Conservation (phyloP, 2,113 vertebrate species). For the Cichladusa arquata region DNA sequence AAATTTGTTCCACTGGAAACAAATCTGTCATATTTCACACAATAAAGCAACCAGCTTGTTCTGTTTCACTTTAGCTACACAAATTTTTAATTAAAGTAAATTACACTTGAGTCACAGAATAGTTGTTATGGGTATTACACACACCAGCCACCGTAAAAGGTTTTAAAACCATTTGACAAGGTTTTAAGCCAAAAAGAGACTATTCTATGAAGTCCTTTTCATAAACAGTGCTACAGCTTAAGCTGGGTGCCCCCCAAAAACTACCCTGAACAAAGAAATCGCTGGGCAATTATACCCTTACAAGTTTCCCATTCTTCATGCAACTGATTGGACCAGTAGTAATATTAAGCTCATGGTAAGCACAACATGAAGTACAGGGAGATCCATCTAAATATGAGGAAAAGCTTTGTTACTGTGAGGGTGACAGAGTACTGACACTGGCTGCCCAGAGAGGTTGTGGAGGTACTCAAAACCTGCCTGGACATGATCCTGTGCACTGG, state of each 20-base stretch:
- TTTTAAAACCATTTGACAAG: neutral
- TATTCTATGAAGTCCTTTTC: neutral
- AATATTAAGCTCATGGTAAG: neutral
- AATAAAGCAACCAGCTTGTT: neutral
- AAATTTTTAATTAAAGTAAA: constrained; percentile 21
- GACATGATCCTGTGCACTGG: neutral
- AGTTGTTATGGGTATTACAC: neutral
- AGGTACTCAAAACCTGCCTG: neutral
- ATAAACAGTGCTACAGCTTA: neutral
- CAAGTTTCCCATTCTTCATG: neutral
- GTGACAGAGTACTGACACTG: neutral
- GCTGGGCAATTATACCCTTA: neutral
- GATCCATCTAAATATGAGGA: neutral
- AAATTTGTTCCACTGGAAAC: neutral
- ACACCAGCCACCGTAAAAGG: neutral
- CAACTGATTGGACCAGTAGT: neutral
- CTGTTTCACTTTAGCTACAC: neutral
- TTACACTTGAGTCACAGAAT: neutral
- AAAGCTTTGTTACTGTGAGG: neutral
- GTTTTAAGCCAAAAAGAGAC: neutral
- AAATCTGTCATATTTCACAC: neutral
- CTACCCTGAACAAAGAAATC: neutral
- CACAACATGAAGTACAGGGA: neutral
- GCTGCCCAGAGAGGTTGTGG: neutral
- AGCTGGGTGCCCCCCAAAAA: neutral